These are phyloP conservation scores for Troides oblongomaculatus DNA, from an alignment of 2,888 invertebrate species.

Conservation along the genomic window DNA sequence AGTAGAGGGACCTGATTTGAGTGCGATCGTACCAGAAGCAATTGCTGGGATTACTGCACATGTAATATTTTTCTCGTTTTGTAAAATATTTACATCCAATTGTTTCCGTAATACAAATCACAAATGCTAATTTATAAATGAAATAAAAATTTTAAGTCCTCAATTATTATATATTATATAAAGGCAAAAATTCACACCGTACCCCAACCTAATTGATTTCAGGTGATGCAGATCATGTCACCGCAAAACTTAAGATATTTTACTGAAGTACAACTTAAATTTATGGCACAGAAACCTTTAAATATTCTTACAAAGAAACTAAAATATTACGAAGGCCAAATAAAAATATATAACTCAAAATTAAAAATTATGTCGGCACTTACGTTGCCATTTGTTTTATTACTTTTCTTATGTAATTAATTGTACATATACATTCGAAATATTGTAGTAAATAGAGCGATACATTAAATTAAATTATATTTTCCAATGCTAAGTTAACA, in stretches of 20 bases:
- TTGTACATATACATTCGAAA: background rate
- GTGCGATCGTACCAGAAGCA: constrained; percentile 60
- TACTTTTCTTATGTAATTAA: constrained; percentile 22
- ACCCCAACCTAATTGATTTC: constrained; percentile 5
- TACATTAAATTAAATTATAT: constrained; percentile 21
- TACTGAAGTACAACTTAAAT: constrained; percentile 53
- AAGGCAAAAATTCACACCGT: no score
- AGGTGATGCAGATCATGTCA: constrained; percentile 65
- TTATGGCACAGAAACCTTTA: constrained; percentile 50
- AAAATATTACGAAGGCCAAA: constrained; percentile 41
- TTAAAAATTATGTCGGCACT: constrained; percentile 4
- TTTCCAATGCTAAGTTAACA: constrained; percentile 35
- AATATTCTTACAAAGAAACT: constrained; percentile 61
- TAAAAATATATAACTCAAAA: constrained; percentile 11
- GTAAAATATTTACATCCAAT: no score
- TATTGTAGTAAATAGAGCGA: background rate
- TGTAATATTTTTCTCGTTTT: constrained; percentile 38
- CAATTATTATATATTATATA: no score
- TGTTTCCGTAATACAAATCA: no score
- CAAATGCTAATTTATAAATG: no score
- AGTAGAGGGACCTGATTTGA: constrained; percentile 55
- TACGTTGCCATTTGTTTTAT: constrained; percentile 11
- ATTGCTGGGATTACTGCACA: constrained; percentile 64
- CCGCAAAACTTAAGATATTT: constrained; percentile 49
- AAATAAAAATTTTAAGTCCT: no score